Percentiles rank a stretch among this genome's conserved stretches.
These are phyloP conservation scores for Tiaroga cobitis DNA, from an alignment of 2,797 vertebrate genomes.

Conservation along the genomic window DNA sequence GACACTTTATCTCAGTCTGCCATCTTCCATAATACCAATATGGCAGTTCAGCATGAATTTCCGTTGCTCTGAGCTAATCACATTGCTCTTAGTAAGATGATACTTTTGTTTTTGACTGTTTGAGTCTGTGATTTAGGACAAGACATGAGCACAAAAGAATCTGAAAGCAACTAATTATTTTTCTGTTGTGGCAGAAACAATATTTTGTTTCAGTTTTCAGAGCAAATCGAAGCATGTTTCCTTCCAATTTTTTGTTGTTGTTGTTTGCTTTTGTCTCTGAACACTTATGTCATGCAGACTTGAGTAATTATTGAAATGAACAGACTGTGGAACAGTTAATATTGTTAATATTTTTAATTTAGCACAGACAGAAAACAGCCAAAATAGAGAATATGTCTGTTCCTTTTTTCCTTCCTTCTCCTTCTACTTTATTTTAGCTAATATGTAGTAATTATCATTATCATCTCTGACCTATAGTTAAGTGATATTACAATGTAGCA, in stretches of 20 bases:
- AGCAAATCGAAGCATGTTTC: neutral
- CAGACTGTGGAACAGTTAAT: constrained; percentile 20
- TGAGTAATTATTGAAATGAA: constrained; percentile 44
- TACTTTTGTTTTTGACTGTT: neutral
- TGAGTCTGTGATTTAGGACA: constrained; percentile 7
- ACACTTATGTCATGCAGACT: constrained; percentile 5
- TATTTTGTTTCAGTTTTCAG: neutral
- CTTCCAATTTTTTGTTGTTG: neutral
- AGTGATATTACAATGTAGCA: neutral
- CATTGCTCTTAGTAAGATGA: neutral
- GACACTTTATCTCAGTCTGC: neutral
- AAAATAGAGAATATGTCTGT: neutral
- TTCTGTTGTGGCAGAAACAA: constrained; percentile 8
- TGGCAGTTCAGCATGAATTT: neutral
- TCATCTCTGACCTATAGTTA: no score
- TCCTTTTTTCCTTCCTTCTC: neutral
- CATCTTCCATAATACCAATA: constrained; percentile 7
- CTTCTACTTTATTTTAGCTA: neutral
- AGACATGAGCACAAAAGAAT: neutral
- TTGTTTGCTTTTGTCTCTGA: neutral
- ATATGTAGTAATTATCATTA: neutral
- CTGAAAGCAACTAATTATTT: neutral
- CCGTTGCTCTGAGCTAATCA: neutral
- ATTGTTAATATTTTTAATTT: neutral
- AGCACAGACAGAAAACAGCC: neutral